A percentile compares a stretch with the other conserved stretches of the same genome.
phyloP scores from a whole-genome alignment of 2,797 vertebrate genomes.

The Tamandua tetradactyla region DNA sequence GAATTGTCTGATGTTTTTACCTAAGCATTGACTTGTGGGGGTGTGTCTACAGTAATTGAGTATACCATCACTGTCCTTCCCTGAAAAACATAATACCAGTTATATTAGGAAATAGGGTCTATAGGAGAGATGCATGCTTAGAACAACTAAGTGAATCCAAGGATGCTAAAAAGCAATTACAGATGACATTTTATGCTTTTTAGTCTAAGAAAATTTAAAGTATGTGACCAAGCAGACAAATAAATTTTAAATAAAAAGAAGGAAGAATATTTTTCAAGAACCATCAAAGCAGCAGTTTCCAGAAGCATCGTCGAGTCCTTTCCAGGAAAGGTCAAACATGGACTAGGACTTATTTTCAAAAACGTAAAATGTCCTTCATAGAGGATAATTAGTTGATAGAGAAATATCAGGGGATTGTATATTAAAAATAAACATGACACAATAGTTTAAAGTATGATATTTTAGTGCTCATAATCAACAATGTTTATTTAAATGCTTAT shows the following conservation, averaged over 20 bases:
- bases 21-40: neutral
- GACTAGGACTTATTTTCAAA: slow-evolving; percentile 67
- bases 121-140: neutral
- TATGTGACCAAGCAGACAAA: slow-evolving; percentile 80
- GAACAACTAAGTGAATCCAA: slow-evolving; percentile 59
- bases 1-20: neutral
- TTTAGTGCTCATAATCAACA: neutral
- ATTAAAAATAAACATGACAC: neutral
- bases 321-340: slow-evolving; percentile 81
- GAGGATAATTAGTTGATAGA: slow-evolving; percentile 19
- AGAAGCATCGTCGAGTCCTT: slow-evolving; percentile 75
- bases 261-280: slow-evolving; percentile 70
- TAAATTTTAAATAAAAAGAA: slow-evolving; percentile 84
- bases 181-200: slow-evolving; percentile 79
- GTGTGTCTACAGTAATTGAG: neutral
- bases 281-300: slow-evolving; percentile 60
- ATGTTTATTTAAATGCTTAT: neutral
- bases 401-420: neutral
- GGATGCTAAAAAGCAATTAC: slow-evolving; percentile 75
- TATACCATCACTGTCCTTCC: neutral
- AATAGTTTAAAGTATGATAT: neutral
- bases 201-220: slow-evolving; percentile 72
- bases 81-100: neutral
- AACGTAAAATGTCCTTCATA: slow-evolving; percentile 48
- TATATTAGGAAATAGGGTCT: neutral